Conservation (phyloP, 2,888 invertebrate species). For the Ephialtes manifestator region DNA sequence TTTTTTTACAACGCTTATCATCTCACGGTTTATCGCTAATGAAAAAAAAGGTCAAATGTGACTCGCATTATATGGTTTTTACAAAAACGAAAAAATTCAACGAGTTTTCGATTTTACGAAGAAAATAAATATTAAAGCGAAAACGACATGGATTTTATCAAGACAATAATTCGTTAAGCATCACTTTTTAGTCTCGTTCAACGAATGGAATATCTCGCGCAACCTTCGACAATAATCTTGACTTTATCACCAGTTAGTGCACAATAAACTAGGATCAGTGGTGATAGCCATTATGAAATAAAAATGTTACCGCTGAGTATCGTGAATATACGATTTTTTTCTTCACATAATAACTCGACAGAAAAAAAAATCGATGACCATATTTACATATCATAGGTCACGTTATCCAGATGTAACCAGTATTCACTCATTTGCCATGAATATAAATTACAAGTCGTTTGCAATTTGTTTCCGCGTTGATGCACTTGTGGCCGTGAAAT, state of each 20-base stretch:
- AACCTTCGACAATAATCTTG: neutral
- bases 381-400: slow-evolving; percentile 7
- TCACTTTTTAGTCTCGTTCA: neutral
- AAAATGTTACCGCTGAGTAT: neutral
- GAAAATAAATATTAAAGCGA: neutral
- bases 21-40: too few relatives aligned
- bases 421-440: neutral
- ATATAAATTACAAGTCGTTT: slow-evolving; percentile 40
- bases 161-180: neutral
- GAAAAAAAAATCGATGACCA: neutral
- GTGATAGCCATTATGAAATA: slow-evolving; percentile 2
- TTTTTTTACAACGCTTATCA: too few relatives aligned
- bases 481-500: slow-evolving; percentile 30
- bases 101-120: neutral
- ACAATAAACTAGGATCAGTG: slow-evolving; percentile 6
- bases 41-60: too few relatives aligned
- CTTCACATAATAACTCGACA: too few relatives aligned
- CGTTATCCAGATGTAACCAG: neutral
- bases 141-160: neutral
- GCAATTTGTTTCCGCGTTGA: slow-evolving; percentile 38
- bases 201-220: neutral
- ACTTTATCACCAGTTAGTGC: neutral
- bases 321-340: neutral
- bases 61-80: neutral
- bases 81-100: neutral